Percentiles rank a stretch among this genome's conserved stretches.
phyloP scores from a whole-genome alignment of 2,797 vertebrate species.

The Heliangelus exortis region DNA sequence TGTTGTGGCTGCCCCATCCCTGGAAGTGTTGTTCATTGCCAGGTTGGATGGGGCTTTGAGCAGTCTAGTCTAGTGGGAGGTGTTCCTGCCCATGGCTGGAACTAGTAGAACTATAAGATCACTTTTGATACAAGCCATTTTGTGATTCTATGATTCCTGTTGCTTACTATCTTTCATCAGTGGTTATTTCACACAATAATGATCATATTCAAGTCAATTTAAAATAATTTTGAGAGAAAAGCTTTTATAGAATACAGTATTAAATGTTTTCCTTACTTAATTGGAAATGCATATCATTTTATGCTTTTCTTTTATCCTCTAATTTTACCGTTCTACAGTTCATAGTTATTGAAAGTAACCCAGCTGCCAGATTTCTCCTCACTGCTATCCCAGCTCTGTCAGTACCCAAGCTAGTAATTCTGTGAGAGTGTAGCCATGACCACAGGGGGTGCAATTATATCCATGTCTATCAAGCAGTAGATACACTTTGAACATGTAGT shows the following conservation, averaged over 20 bases:
- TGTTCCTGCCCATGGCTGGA: too few relatives aligned
- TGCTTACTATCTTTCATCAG: constrained; percentile 29
- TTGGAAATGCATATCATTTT: constrained; percentile 9
- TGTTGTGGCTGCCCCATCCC: too few relatives aligned
- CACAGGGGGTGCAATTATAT: neutral
- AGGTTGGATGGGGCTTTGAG: too few relatives aligned
- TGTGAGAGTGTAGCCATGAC: neutral
- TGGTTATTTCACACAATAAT: constrained; percentile 7
- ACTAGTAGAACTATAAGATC: too few relatives aligned
- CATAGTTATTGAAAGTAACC: neutral
- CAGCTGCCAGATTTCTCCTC: neutral
- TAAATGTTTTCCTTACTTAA: constrained; percentile 45
- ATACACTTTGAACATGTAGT: neutral
- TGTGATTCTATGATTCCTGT: neutral
- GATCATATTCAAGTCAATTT: constrained; percentile 34
- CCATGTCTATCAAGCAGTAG: neutral
- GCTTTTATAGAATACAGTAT: constrained; percentile 6
- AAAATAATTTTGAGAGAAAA: constrained; percentile 43
- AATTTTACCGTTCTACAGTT: constrained; percentile 29
- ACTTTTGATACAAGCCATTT: too few relatives aligned
- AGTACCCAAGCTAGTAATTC: neutral
- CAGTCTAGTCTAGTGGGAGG: too few relatives aligned
- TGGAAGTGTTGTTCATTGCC: too few relatives aligned
- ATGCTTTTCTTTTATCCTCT: neutral
- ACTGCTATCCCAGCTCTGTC: neutral